Evolutionary conservation across 2,888 invertebrate genomes (phyloP).

Genomic region (Agriopis aurantiaria): DNA sequence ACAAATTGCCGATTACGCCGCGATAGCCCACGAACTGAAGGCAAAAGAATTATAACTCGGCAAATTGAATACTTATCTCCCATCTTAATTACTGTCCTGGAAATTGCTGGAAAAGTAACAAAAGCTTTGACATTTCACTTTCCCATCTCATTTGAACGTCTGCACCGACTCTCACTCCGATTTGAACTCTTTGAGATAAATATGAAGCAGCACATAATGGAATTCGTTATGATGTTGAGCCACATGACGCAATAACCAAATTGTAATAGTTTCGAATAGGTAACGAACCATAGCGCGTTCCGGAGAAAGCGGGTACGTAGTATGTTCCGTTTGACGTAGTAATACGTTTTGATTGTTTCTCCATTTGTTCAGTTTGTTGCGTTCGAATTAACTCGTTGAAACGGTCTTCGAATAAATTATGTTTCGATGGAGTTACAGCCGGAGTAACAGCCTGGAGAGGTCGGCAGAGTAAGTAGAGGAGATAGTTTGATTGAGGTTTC

Average conservation of each 20-base stretch:
- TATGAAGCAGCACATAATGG: slow-evolving; percentile 30
- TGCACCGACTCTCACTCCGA: slow-evolving; percentile 34
- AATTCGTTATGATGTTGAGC: slow-evolving; percentile 33
- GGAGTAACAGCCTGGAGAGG: slow-evolving; percentile 7
- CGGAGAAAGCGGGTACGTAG: slow-evolving; percentile 44
- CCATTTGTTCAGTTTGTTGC: slow-evolving; percentile 30
- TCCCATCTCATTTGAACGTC: slow-evolving; percentile 26
- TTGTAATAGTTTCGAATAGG: slow-evolving; percentile 48
- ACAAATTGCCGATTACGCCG: slow-evolving; percentile 4
- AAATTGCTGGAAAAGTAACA: slow-evolving; percentile 30
- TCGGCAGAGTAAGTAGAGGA: neutral
- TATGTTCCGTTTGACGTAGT: slow-evolving; percentile 34
- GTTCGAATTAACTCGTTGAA: slow-evolving; percentile 26
- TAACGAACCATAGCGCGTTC: slow-evolving; percentile 52
- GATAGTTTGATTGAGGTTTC: slow-evolving; percentile 1
- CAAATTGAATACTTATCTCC: slow-evolving; percentile 31
- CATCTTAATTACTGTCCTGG: slow-evolving; percentile 28
- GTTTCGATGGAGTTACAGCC: slow-evolving; percentile 6
- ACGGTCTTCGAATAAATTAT: slow-evolving; percentile 23
- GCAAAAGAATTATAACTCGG: slow-evolving; percentile 12
- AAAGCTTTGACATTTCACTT: slow-evolving; percentile 38
- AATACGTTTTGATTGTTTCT: slow-evolving; percentile 38
- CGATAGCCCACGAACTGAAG: neutral
- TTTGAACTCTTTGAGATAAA: slow-evolving; percentile 37
- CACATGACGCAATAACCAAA: slow-evolving; percentile 52